phyloP scores from a whole-genome alignment of 1,140 invertebrate genomes.

The Acromyrmex heyeri region DNA sequence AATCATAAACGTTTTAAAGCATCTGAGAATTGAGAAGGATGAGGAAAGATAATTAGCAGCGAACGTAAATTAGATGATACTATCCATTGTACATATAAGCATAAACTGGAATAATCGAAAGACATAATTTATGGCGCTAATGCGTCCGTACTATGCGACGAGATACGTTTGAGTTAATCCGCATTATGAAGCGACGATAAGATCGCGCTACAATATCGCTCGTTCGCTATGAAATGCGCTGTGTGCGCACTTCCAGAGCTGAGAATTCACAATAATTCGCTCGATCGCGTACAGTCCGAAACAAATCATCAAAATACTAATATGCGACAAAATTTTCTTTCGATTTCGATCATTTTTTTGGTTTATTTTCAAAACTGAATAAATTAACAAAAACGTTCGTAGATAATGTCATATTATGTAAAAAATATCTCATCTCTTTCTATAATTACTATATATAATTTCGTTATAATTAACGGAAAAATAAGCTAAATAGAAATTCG shows the following conservation, averaged over 20 bases:
- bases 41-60: background rate
- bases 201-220: conserved; percentile 52
- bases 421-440: background rate
- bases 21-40: background rate
- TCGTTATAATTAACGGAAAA: background rate
- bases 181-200: conserved; percentile 54
- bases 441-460: background rate
- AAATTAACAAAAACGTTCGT: background rate
- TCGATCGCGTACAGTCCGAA: background rate
- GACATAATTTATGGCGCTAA: conserved; percentile 23
- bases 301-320: background rate
- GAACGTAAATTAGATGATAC: background rate
- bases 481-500: background rate
- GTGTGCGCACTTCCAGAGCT: conserved; percentile 23
- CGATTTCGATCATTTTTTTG: background rate
- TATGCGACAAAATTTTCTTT: background rate
- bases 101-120: conserved; percentile 48
- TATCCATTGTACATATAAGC: background rate
- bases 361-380: background rate
- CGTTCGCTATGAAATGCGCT: conserved; percentile 65
- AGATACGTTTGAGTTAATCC: conserved; percentile 48
- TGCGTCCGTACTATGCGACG: conserved; percentile 7
- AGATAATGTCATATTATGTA: background rate
- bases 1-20: too few relatives aligned
- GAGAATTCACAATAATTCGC: conserved; percentile 68